These are phyloP conservation scores for Drosophila testacea DNA, from an alignment of 2,888 invertebrate genomes.

Conservation along the genomic window DNA sequence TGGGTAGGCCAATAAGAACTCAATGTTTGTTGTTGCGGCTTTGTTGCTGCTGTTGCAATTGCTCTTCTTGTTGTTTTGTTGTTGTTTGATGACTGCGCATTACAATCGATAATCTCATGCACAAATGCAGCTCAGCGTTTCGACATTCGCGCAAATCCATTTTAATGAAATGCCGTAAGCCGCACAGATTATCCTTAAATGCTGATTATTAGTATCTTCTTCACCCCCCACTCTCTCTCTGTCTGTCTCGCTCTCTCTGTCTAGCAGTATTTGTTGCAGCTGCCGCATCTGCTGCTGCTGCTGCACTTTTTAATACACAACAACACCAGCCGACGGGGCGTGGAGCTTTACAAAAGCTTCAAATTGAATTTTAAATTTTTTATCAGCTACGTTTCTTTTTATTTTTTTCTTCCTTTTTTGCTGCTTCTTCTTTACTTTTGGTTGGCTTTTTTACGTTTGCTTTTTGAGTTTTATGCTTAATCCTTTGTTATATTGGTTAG, in stretches of 20 bases:
- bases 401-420: constrained; percentile 2
- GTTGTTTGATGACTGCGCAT: constrained; percentile 76
- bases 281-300: constrained; percentile 25
- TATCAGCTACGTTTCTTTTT: constrained; percentile 25
- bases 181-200: constrained; percentile 62
- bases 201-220: constrained; percentile 55
- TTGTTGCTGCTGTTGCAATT: constrained; percentile 40
- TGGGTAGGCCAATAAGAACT: constrained; percentile 26
- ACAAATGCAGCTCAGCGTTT: constrained; percentile 72
- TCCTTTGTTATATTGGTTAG: constrained; percentile 7
- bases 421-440: not conserved
- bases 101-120: constrained; percentile 76
- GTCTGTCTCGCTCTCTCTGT: not conserved
- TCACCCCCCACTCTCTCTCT: not conserved
- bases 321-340: constrained; percentile 49
- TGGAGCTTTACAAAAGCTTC: constrained; percentile 57
- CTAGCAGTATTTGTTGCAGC: constrained; percentile 29
- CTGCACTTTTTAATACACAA: constrained; percentile 36
- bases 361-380: constrained; percentile 53
- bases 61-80: constrained; percentile 21
- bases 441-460: not conserved
- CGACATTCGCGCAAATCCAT: constrained; percentile 73
- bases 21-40: constrained; percentile 58
- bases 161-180: constrained; percentile 71
- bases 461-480: constrained; percentile 8